Conservation (phyloP, 2,888 invertebrate genomes). For the Sarcophaga carnaria region DNA sequence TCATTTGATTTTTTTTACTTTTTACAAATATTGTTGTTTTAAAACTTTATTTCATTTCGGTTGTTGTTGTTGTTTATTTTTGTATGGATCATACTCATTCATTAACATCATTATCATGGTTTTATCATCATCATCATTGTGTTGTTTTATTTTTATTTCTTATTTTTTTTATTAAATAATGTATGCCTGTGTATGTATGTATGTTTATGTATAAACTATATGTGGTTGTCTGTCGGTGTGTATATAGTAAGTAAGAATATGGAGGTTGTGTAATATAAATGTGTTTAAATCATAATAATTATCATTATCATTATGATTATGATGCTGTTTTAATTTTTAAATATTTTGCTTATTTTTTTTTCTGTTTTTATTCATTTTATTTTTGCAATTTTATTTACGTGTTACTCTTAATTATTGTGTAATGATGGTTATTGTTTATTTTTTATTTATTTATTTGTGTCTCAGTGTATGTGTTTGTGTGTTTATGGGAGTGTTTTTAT, state of each 20-base stretch:
- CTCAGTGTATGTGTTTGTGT: constrained; percentile 44
- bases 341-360: constrained; percentile 26
- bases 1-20: constrained; percentile 73
- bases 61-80: constrained; percentile 60
- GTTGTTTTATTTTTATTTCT: constrained; percentile 16
- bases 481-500: neutral
- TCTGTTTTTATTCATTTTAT: too few species aligned
- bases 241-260: constrained; percentile 4
- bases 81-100: constrained; percentile 32
- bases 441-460: constrained; percentile 61
- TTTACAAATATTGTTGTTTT: constrained; percentile 81
- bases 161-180: constrained; percentile 18
- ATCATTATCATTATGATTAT: constrained; percentile 57
- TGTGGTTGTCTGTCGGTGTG: constrained; percentile 27
- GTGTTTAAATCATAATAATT: constrained; percentile 48
- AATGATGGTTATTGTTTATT: constrained; percentile 26
- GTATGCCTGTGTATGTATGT: constrained; percentile 39
- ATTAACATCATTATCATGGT: constrained; percentile 38
- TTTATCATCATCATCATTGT: constrained; percentile 37
- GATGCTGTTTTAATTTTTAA: constrained; percentile 35
- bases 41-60: constrained; percentile 77
- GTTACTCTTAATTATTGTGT: constrained; percentile 44
- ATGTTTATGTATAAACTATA: constrained; percentile 33
- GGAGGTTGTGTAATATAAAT: neutral
- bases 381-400: constrained; percentile 16